These are phyloP conservation scores for Dendrocincla tyrannina DNA, from an alignment of 2,797 vertebrate genomes.

Conservation along the genomic window DNA sequence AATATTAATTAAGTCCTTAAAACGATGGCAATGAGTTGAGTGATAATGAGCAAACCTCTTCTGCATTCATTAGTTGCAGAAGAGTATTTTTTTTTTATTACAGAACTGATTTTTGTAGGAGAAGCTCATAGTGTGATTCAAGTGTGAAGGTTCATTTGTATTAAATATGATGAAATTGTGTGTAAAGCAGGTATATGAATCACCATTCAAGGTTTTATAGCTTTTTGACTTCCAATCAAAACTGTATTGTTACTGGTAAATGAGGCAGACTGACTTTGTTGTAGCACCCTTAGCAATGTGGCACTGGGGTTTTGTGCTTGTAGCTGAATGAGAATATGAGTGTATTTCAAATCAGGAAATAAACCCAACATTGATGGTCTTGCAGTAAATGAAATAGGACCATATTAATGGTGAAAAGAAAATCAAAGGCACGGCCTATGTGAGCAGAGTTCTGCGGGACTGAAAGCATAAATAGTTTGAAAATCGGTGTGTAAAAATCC, in stretches of 20 bases:
- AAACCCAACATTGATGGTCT: background rate
- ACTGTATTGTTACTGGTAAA: background rate
- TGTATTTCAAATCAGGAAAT: background rate
- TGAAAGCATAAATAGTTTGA: background rate
- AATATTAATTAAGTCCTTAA: constrained; percentile 10
- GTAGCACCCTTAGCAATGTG: background rate
- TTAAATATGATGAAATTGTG: constrained; percentile 5
- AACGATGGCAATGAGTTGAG: background rate
- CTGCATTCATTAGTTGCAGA: background rate
- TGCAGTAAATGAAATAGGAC: background rate
- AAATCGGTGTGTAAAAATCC: background rate
- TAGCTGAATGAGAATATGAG: background rate
- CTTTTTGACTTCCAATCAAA: constrained; percentile 37
- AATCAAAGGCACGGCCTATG: background rate
- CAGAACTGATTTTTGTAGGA: background rate
- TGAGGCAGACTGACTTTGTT: background rate
- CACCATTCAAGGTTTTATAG: background rate
- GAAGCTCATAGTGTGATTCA: background rate
- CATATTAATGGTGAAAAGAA: background rate
- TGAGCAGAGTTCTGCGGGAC: background rate
- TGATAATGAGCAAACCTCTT: constrained; percentile 22
- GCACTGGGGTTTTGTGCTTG: background rate
- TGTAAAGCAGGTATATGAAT: constrained; percentile 7
- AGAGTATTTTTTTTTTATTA: constrained; percentile 4
- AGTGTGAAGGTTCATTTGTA: constrained; percentile 22